phyloP scores from a whole-genome alignment of 1,140 invertebrate species.

The Anastrepha ludens region DNA sequence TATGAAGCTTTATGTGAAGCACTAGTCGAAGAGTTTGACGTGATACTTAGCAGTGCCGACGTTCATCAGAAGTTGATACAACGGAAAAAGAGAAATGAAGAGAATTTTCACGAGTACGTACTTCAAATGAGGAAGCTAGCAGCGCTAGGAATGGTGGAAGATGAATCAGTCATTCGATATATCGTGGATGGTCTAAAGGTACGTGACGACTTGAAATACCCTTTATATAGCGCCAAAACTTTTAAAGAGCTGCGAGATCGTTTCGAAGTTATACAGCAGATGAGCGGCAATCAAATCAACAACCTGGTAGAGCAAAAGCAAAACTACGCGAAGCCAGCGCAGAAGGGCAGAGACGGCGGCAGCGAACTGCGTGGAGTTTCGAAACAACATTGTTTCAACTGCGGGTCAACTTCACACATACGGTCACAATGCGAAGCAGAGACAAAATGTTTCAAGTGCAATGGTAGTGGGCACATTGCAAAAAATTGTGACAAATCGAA shows the following conservation, averaged over 20 bases:
- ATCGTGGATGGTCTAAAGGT: slow-evolving; percentile 32
- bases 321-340: neutral
- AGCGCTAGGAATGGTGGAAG: neutral
- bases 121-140: neutral
- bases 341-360: neutral
- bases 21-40: slow-evolving; percentile 37
- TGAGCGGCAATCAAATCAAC: neutral
- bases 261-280: neutral
- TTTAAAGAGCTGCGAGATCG: slow-evolving; percentile 4
- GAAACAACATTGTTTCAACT: slow-evolving; percentile 21
- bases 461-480: no score
- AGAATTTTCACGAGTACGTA: slow-evolving; percentile 23
- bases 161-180: slow-evolving; percentile 8
- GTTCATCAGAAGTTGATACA: neutral
- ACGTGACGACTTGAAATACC: slow-evolving; percentile 45
- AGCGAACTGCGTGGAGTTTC: neutral
- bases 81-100: slow-evolving; percentile 4
- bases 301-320: neutral
- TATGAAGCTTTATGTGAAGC: slow-evolving; percentile 10
- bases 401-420: slow-evolving; percentile 21
- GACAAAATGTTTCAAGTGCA: no score
- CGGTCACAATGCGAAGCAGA: neutral
- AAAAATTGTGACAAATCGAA: no score
- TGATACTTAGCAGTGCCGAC: neutral
- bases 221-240: slow-evolving; percentile 2